A percentile compares a stretch with the other conserved stretches of the same genome.
Conservation (phyloP, 2,888 invertebrate species). For the Laspeyria flexula region DNA sequence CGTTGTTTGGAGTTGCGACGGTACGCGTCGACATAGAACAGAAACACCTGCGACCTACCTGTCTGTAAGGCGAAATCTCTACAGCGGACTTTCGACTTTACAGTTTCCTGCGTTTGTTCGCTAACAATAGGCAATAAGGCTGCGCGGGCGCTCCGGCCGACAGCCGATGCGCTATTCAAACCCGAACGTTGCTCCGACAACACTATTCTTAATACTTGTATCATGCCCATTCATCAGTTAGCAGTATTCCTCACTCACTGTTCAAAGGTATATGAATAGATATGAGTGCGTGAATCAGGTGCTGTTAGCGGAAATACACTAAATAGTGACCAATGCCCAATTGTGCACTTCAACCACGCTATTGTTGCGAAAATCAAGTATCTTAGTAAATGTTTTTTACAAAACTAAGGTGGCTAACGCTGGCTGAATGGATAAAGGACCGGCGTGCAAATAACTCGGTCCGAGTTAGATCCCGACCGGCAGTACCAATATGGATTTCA, state of each 20-base stretch:
- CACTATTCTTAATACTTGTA: conserved; percentile 56
- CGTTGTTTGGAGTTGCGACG: conserved; percentile 62
- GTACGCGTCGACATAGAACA: conserved; percentile 50
- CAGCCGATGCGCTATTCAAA: conserved; percentile 74
- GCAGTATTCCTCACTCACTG: conserved; percentile 30
- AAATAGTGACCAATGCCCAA: conserved; percentile 29
- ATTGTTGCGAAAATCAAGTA: conserved; percentile 23
- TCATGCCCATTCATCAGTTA: conserved; percentile 60
- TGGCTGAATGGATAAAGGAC: too few relatives aligned
- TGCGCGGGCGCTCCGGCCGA: conserved; percentile 62
- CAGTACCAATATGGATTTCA: too few relatives aligned
- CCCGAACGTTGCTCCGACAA: conserved; percentile 55
- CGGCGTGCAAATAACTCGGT: too few relatives aligned
- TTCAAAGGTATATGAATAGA: conserved; percentile 14
- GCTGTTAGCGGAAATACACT: conserved; percentile 36
- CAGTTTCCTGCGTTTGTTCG: conserved; percentile 84
- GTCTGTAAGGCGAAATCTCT: conserved; percentile 75
- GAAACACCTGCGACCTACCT: conserved; percentile 83
- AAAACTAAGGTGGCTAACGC: too few relatives aligned
- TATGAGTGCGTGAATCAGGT: conserved; percentile 20
- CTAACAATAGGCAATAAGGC: conserved; percentile 80
- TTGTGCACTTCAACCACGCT: conserved; percentile 32
- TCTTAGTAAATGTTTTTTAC: neutral
- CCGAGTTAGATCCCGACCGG: too few relatives aligned
- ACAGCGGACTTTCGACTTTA: conserved; percentile 80